phyloP scores from a whole-genome alignment of 2,888 invertebrate genomes.

The Dicranocentrus wangi region DNA sequence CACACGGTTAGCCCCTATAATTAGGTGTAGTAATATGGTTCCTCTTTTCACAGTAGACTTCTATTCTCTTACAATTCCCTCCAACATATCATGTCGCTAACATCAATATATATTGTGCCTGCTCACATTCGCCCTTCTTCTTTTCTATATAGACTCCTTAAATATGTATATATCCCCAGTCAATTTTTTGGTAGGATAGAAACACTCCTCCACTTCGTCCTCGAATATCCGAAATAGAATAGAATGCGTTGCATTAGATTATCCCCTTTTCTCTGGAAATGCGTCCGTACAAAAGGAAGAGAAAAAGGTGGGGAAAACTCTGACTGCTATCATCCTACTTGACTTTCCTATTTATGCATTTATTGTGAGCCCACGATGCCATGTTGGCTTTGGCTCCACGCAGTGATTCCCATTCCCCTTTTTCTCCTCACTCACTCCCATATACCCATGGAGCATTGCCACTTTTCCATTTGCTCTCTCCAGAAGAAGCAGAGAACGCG shows the following conservation, averaged over 20 bases:
- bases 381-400: conserved; percentile 48
- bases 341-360: conserved; percentile 66
- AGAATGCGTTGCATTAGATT: conserved; percentile 56
- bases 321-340: conserved; percentile 60
- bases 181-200: not conserved
- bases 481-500: too few relatives aligned
- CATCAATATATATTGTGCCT: not conserved
- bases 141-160: too few relatives aligned
- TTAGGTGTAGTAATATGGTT: conserved; percentile 67
- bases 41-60: conserved; percentile 32
- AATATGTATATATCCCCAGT: not conserved
- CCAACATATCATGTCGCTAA: not conserved
- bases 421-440: conserved; percentile 23
- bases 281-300: conserved; percentile 30
- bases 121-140: too few relatives aligned
- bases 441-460: conserved; percentile 31
- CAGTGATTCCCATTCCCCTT: conserved; percentile 53
- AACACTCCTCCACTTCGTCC: not conserved
- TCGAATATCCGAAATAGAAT: not conserved
- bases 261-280: conserved; percentile 47
- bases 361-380: conserved; percentile 23
- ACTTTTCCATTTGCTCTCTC: conserved; percentile 58
- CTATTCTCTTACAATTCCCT: not conserved
- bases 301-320: conserved; percentile 62
- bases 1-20: conserved; percentile 69